Conservation (phyloP, 2,888 invertebrate genomes). For the Metopia argyrocephala region DNA sequence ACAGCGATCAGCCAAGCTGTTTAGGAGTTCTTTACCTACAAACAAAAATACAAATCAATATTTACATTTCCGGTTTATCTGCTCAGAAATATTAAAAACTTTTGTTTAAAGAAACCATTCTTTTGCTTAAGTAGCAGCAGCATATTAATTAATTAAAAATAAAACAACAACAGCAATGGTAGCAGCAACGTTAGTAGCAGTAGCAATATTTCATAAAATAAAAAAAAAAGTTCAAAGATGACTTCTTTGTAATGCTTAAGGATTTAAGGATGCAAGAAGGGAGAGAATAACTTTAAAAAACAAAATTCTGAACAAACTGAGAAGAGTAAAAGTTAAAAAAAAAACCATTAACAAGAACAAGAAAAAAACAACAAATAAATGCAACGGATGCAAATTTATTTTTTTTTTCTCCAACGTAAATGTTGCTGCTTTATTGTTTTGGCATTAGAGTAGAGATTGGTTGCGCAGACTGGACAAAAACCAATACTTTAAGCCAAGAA, state of each 20-base stretch:
- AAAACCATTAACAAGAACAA: slow-evolving; percentile 32
- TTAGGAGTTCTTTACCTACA: too few relatives aligned
- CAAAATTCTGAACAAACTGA: slow-evolving; percentile 29
- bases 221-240: slow-evolving; percentile 62
- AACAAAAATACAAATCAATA: too few relatives aligned
- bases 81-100: neutral
- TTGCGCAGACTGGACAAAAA: slow-evolving; percentile 16
- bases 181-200: slow-evolving; percentile 33
- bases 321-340: slow-evolving; percentile 35
- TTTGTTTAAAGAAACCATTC: slow-evolving; percentile 14
- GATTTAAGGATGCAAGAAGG: slow-evolving; percentile 46
- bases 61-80: neutral
- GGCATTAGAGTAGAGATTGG: slow-evolving; percentile 10
- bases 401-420: slow-evolving; percentile 35
- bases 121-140: slow-evolving; percentile 31
- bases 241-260: slow-evolving; percentile 59
- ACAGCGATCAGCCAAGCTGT: too few relatives aligned
- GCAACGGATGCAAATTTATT: slow-evolving; percentile 64
- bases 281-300: slow-evolving; percentile 53
- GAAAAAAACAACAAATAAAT: slow-evolving; percentile 57
- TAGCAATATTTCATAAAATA: slow-evolving; percentile 29
- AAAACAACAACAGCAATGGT: slow-evolving; percentile 49
- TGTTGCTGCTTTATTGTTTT: slow-evolving; percentile 11
- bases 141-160: slow-evolving; percentile 64
- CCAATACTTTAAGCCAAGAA: slow-evolving; percentile 9